These are phyloP conservation scores for Eledone cirrhosa DNA, from an alignment of 2,888 invertebrate species.

Conservation along the genomic window DNA sequence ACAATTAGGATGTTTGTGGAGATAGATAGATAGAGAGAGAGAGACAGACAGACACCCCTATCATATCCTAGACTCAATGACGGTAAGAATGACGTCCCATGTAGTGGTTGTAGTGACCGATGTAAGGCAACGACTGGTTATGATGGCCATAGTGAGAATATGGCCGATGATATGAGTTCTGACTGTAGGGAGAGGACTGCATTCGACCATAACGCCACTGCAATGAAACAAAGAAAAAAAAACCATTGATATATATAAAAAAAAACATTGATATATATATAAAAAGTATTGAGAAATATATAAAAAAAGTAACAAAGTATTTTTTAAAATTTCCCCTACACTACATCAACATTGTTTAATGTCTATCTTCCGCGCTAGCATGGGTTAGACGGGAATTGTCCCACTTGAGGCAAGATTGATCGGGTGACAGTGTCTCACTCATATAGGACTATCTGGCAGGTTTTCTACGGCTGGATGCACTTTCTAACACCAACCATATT, in stretches of 20 bases:
- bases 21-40: not conserved
- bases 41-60: not conserved
- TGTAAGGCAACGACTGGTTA: not conserved
- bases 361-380: no score
- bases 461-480: no score
- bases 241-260: not conserved
- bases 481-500: no score
- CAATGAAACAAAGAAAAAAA: not conserved
- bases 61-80: not conserved
- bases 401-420: no score
- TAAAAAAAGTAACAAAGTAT: not conserved
- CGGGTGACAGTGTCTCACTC: no score
- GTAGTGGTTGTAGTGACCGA: constrained; percentile 15
- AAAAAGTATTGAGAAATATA: no score
- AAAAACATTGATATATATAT: no score
- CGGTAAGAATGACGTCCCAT: constrained; percentile 21
- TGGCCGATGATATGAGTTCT: not conserved
- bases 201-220: constrained; percentile 23
- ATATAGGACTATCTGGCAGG: no score
- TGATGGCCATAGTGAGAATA: constrained; percentile 11
- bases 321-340: not conserved
- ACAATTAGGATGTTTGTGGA: not conserved
- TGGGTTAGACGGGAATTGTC: no score
- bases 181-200: constrained; percentile 4
- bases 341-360: no score